These are phyloP conservation scores for Clitarchus hookeri DNA, from an alignment of 2,888 invertebrate species.

Conservation along the genomic window DNA sequence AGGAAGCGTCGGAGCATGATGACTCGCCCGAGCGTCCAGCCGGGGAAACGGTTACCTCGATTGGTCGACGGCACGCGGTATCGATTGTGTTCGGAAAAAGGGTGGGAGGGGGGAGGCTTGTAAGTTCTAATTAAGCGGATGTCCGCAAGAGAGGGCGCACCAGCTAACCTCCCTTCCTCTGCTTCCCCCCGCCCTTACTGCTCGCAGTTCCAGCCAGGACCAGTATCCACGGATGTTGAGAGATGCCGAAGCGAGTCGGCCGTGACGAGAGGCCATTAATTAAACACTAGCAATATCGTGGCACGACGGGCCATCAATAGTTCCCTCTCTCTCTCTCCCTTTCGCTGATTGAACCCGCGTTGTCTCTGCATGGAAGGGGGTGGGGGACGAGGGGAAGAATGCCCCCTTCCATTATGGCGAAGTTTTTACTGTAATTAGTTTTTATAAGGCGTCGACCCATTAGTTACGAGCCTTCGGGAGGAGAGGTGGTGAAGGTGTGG, in stretches of 20 bases:
- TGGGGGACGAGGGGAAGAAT: too few relatives aligned
- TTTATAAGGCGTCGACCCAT: neutral
- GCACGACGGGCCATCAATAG: neutral
- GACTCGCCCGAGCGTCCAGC: too few relatives aligned
- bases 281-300: neutral
- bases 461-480: neutral
- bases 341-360: neutral
- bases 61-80: neutral
- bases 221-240: neutral
- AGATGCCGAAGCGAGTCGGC: neutral
- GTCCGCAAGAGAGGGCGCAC: neutral
- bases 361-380: neutral
- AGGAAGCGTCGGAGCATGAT: too few relatives aligned
- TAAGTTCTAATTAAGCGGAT: slow-evolving; percentile 9
- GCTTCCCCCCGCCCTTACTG: too few relatives aligned
- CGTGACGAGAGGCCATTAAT: neutral
- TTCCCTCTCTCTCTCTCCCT: neutral
- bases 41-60: neutral
- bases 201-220: neutral
- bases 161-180: neutral
- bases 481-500: neutral
- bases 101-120: neutral
- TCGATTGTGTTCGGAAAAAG: neutral
- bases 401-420: neutral
- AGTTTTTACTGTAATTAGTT: slow-evolving; percentile 14